A percentile compares a stretch with the other conserved stretches of the same genome.
phyloP scores from a whole-genome alignment of 2,113 vertebrate species.

The Sphaerodactylus townsendi region DNA sequence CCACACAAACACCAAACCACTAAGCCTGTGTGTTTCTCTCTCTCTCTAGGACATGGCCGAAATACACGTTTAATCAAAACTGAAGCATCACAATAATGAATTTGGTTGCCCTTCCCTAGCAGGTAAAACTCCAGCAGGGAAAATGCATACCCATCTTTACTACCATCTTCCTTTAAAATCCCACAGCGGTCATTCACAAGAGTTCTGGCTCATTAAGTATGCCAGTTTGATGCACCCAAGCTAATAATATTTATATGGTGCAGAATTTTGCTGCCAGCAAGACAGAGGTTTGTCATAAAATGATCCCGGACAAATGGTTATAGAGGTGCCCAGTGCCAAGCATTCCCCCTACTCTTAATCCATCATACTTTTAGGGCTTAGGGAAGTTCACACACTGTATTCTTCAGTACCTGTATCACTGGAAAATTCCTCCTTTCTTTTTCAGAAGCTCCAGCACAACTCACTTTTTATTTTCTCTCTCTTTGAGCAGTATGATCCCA shows the following conservation, averaged over 20 bases:
- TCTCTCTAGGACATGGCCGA: constrained; percentile 22
- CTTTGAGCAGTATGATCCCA: background rate
- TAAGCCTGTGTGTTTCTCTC: constrained; percentile 15
- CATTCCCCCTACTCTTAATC: constrained; percentile 38
- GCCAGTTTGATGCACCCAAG: constrained; percentile 19
- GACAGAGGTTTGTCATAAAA: constrained; percentile 40
- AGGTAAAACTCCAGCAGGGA: background rate
- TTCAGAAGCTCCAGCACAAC: background rate
- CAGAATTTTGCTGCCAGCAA: constrained; percentile 21
- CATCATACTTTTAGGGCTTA: background rate
- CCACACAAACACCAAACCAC: constrained; percentile 35
- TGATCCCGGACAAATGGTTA: constrained; percentile 23
- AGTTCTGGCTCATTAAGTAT: constrained; percentile 34
- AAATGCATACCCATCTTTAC: constrained; percentile 18
- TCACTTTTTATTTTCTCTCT: background rate
- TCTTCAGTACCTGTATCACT: background rate
- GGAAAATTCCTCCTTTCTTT: constrained; percentile 10
- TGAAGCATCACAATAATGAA: constrained; percentile 17
- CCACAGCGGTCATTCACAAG: constrained; percentile 37
- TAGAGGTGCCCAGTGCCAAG: background rate
- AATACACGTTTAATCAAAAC: constrained; percentile 2
- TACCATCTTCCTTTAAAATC: constrained; percentile 34
- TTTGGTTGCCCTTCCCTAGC: background rate
- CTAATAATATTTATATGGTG: constrained; percentile 34
- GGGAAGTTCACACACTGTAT: background rate